phyloP scores from a whole-genome alignment of 2,888 invertebrate genomes.

The Trissonchulus latispiculum region DNA sequence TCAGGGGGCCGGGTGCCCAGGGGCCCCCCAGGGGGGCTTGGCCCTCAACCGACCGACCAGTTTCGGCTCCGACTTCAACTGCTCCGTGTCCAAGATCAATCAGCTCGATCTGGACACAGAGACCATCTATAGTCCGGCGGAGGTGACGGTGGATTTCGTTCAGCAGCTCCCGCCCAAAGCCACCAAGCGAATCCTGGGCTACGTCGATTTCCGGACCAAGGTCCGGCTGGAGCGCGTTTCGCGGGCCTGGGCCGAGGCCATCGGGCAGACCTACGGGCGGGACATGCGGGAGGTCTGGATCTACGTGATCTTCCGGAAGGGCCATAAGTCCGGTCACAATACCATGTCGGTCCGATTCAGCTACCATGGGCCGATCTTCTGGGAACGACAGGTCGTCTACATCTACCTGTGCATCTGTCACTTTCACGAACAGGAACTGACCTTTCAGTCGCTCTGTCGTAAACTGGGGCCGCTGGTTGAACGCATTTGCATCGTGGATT shows the following conservation, averaged over 20 bases:
- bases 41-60: no score
- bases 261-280: constrained; percentile 3
- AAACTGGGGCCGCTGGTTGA: constrained; percentile 38
- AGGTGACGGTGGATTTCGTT: constrained; percentile 3
- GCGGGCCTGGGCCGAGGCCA: constrained; percentile 1
- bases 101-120: no score
- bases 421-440: constrained; percentile 40
- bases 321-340: constrained; percentile 33
- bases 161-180: not conserved
- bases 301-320: constrained; percentile 39
- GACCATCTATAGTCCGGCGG: no score
- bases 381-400: constrained; percentile 40
- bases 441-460: constrained; percentile 31
- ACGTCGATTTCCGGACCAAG: constrained; percentile 10
- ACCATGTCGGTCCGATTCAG: constrained; percentile 40
- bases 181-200: not conserved
- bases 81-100: no score
- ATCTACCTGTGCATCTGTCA: constrained; percentile 42
- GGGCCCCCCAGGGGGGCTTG: no score
- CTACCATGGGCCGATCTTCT: constrained; percentile 42
- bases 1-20: no score
- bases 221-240: constrained; percentile 5
- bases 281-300: constrained; percentile 38
- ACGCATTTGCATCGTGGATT: constrained; percentile 42
- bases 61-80: no score